Evolutionary conservation across 2,888 invertebrate species (phyloP).

Genomic region (Cantharis lateralis): DNA sequence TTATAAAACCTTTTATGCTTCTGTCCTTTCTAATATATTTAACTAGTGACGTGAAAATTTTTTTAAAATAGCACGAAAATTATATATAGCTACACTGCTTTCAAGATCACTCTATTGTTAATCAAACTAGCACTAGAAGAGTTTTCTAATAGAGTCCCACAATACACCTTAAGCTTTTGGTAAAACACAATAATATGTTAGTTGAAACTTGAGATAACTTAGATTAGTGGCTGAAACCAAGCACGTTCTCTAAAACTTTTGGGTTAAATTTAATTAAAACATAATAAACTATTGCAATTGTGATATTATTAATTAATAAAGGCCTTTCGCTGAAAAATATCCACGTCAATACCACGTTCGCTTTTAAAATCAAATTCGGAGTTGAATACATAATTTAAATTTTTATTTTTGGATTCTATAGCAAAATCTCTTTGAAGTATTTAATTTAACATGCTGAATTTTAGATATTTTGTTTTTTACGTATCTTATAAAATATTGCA

Average conservation of each 20-base stretch:
- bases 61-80: neutral
- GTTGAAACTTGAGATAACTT: conserved; percentile 5
- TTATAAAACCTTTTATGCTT: neutral
- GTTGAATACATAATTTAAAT: neutral
- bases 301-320: neutral
- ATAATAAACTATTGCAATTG: neutral
- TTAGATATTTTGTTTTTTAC: neutral
- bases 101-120: neutral
- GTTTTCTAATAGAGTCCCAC: neutral
- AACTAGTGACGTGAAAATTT: neutral
- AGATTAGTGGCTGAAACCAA: conserved; percentile 8
- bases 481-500: neutral
- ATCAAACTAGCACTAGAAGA: neutral
- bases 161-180: neutral
- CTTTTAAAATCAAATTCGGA: neutral
- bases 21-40: neutral
- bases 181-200: conserved; percentile 3
- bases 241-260: neutral
- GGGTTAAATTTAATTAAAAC: neutral
- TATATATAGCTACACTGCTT: neutral
- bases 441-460: neutral
- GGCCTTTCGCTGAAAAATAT: neutral
- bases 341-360: neutral
- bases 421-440: neutral
- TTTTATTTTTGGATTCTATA: neutral